Evolutionary conservation across 2,888 invertebrate genomes (phyloP), one percentile per base, ranked within the genome.

Genomic region (Lydus trimaculatus): DNA sequence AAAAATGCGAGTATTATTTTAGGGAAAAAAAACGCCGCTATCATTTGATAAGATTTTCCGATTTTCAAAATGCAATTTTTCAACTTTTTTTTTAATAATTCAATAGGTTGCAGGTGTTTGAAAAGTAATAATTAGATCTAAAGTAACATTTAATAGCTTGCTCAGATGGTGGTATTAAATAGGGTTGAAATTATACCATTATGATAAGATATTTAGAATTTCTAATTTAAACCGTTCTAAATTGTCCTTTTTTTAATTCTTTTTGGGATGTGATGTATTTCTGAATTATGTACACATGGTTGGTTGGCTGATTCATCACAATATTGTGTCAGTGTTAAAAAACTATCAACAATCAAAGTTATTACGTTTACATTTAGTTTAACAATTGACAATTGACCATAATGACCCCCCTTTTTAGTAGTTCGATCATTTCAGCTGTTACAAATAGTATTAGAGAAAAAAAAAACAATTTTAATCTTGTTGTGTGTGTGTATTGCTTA

Each of bases 311-410:
- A 48, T 20, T 48, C 48, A 48, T 20, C 11, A 23, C 48, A 43
- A 48, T 9, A 48, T 20, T 11, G 48, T 48, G 20, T 48, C 20
- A n/a, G 2, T 23, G 20, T 20, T 20, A 13, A 25, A 52, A 52
- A 52, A 25, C 52, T 52, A 52, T 52, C 63, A 60, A 60, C 69
- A 69, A 69, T 69, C 68, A 68, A 63, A 59, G 69, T 65, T 52
- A 52, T 52, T 62, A 59, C 68, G 58, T 69, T 69, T 69, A 52
- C 36, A 66, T 69, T 65, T 39, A 52, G 23, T 52, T 25, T 25
- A 52, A 69, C 65, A 69, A 69, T 69, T 65, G 39, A 17, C 69
- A 69, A 69, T 69, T 69, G 68, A 68, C 62, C 60, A 64, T 39
- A 17, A 56, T 68, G 70, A 70, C 70, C 70, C 70, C 64, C 64